Evolutionary conservation across 2,113 vertebrate species (phyloP), one percentile per base, ranked within the genome.

Genomic region (Triplophysa tibetana): DNA sequence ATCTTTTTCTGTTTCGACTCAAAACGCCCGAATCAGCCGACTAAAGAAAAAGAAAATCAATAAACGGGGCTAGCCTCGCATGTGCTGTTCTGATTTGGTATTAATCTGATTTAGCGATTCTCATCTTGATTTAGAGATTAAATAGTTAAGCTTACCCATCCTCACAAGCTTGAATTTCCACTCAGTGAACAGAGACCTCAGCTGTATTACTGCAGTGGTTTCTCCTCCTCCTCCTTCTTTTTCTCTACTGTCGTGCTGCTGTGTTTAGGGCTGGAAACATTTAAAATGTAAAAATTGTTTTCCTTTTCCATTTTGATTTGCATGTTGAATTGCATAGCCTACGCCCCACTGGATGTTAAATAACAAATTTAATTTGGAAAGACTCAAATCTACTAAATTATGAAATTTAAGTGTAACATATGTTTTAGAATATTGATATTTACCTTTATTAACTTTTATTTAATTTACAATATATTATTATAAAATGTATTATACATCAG

Each of bases 91-190:
- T 87, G 87, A 90, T 91, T 87, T 81, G 86, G 84, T 86, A 85
- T 92, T 89, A 90, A 89, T 85, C 75, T 84, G 85, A 77, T 89
- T 86, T 88, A 86, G 75, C 72, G 63, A 84, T 85, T 82, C 82
- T 78, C 77, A 80, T 85, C 86, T 83, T 45, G 78, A 33, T 88
- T 87, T 85, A 82, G 80, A 85, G 88, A 91, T 90, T 87, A 89
- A 89, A 88, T 74, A 79, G 86, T 89, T 89, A 87, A 87, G 89
- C 81, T 87, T 85, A 79, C 41, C 79, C 78, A 72, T 75, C 66
- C 74, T 80, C 70, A 38, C 7, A 77, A 12, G 14, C 75, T 65
- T 66, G 58, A 14, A 48, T 63, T 78, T 70, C 77, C 48, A 48
- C 43, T 75, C 58, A 38, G 70, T 70, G 73, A 63, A 74, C 24